A percentile compares a stretch with the other conserved stretches of the same genome.
These are phyloP conservation scores for Rhaphigaster nebulosa DNA, from an alignment of 2,888 invertebrate species.

Conservation along the genomic window DNA sequence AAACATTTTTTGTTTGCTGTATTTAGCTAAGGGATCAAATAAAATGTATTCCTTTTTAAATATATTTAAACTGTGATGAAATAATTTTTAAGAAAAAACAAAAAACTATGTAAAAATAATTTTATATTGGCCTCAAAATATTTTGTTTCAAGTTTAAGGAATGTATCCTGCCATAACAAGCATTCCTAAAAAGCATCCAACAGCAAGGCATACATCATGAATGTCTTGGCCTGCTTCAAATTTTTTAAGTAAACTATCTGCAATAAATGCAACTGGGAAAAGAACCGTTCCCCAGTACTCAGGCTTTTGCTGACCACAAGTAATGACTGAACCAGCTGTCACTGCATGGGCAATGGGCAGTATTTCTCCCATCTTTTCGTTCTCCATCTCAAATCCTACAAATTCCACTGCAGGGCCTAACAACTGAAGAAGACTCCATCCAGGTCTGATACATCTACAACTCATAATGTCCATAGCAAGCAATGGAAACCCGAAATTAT, in stretches of 20 bases:
- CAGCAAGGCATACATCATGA: neutral
- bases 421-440: constrained; percentile 31
- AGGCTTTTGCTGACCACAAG: constrained; percentile 32
- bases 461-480: constrained; percentile 38
- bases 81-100: constrained; percentile 1
- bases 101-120: neutral
- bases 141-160: neutral
- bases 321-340: constrained; percentile 8
- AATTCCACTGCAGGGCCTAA: constrained; percentile 29
- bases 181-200: neutral
- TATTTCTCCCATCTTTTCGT: neutral
- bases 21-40: neutral
- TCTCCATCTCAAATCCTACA: neutral
- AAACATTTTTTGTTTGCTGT: neutral
- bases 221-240: neutral
- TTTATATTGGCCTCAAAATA: constrained; percentile 4
- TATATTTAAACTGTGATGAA: neutral
- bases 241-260: neutral
- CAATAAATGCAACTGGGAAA: constrained; percentile 6
- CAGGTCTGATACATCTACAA: constrained; percentile 24
- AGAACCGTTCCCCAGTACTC: neutral
- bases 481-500: constrained; percentile 46
- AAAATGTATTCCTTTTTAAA: neutral
- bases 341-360: neutral
- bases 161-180: neutral